Percentiles rank a stretch among this genome's conserved stretches.
Conservation (phyloP, 2,797 vertebrate species). For the Toxotes lorentzi region DNA sequence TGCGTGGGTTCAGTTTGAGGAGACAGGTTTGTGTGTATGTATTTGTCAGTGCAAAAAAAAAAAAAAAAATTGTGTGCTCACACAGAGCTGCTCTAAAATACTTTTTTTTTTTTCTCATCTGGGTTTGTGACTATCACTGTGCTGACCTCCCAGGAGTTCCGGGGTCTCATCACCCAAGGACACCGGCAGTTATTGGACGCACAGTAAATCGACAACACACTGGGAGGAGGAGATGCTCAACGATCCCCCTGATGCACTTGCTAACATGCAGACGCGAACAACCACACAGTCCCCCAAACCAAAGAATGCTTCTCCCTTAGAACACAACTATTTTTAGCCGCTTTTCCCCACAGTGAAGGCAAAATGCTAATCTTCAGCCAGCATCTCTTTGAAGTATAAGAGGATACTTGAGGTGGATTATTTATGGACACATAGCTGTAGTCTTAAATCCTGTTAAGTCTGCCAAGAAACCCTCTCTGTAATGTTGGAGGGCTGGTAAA, state of each 20-base stretch:
- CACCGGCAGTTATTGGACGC: conserved; percentile 50
- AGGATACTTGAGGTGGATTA: conserved; percentile 84
- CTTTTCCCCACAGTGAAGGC: conserved; percentile 64
- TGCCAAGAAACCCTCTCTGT: conserved; percentile 50
- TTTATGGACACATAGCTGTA: conserved; percentile 79
- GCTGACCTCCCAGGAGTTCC: conserved; percentile 50
- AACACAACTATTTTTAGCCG: conserved; percentile 80
- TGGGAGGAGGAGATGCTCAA: conserved; percentile 40
- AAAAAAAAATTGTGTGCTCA: background rate
- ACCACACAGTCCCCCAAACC: conserved; percentile 41
- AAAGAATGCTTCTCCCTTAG: conserved; percentile 43
- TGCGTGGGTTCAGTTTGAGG: background rate
- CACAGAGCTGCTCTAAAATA: background rate
- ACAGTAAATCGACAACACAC: conserved; percentile 49
- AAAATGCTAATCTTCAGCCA: conserved; percentile 81
- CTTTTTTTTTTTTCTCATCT: conserved; percentile 5
- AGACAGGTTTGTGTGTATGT: background rate
- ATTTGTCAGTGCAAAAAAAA: background rate
- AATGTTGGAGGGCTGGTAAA: conserved; percentile 51
- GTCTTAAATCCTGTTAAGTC: conserved; percentile 81
- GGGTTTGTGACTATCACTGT: conserved; percentile 1
- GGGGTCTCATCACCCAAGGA: conserved; percentile 67
- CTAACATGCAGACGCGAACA: conserved; percentile 46
- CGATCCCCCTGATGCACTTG: conserved; percentile 36
- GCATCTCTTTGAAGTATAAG: conserved; percentile 85